Evolutionary conservation across 2,888 invertebrate species (phyloP).

Genomic region (Tuberolachnus salignus): DNA sequence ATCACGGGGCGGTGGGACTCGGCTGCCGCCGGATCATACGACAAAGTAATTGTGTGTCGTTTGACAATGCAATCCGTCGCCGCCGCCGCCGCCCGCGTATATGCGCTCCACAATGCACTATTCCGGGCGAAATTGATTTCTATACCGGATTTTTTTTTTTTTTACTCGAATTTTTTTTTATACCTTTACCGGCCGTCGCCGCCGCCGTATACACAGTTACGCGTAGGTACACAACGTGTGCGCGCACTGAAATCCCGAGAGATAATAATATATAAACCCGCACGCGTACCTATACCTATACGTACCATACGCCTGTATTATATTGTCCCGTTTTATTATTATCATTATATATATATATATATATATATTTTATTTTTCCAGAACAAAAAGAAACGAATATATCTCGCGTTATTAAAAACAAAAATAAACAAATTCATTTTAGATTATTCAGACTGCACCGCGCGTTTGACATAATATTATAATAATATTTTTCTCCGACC

Average conservation of each 20-base stretch:
- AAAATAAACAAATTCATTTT: neutral
- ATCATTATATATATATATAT: too few relatives aligned
- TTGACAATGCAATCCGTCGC: constrained; percentile 19
- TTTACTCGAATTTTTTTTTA: constrained; percentile 17
- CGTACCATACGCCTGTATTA: neutral
- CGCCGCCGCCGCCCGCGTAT: neutral
- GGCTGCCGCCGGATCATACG: constrained; percentile 2
- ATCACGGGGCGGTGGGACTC: neutral
- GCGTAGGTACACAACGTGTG: neutral
- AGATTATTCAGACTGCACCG: neutral
- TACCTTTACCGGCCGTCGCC: constrained; percentile 19
- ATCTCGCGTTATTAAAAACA: constrained; percentile 10
- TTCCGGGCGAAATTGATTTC: constrained; percentile 44
- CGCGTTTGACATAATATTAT: too few relatives aligned
- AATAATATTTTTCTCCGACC: too few relatives aligned
- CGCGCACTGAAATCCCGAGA: neutral
- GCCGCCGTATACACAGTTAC: neutral
- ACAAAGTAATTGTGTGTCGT: constrained; percentile 39
- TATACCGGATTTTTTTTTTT: constrained; percentile 6
- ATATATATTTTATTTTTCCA: too few relatives aligned
- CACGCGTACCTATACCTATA: neutral
- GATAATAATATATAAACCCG: constrained; percentile 20
- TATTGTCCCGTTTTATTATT: constrained; percentile 4
- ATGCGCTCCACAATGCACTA: constrained; percentile 18
- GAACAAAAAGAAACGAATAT: neutral